Percentiles rank a stretch among this genome's conserved stretches.
phyloP scores from a whole-genome alignment of 1,140 invertebrate genomes.

The Drosophila takahashii region DNA sequence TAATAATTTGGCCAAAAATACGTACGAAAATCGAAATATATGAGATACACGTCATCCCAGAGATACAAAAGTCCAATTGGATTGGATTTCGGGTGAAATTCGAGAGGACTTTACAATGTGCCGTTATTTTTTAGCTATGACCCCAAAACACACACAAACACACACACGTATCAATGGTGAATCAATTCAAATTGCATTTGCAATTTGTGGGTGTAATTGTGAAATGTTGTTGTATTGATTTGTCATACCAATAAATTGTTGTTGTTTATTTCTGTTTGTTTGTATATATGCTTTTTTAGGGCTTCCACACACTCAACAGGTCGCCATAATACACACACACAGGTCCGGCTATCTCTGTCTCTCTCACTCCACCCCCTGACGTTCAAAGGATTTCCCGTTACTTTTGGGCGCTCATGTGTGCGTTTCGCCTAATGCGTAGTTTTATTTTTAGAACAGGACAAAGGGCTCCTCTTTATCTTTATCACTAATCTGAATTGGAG shows the following conservation, averaged over 20 bases:
- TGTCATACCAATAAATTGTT: slow-evolving; percentile 17
- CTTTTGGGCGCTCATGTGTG: background rate
- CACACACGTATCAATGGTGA: background rate
- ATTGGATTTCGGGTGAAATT: background rate
- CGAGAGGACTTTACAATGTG: background rate
- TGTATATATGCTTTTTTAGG: slow-evolving; percentile 28
- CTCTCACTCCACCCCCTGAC: slow-evolving; percentile 15
- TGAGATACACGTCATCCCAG: slow-evolving; percentile 1
- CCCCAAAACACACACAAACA: background rate
- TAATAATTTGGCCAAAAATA: background rate
- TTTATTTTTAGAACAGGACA: slow-evolving; percentile 44
- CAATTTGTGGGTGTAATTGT: slow-evolving; percentile 46
- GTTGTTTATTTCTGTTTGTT: background rate
- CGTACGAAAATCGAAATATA: background rate
- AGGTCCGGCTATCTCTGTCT: slow-evolving; percentile 5
- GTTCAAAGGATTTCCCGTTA: background rate
- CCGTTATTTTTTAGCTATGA: background rate
- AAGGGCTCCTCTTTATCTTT: slow-evolving; percentile 4
- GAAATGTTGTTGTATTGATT: slow-evolving; percentile 50
- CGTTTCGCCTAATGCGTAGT: slow-evolving; percentile 40
- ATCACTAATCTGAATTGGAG: slow-evolving; percentile 4
- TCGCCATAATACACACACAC: slow-evolving; percentile 14
- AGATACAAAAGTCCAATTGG: background rate
- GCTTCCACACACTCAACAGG: slow-evolving; percentile 33
- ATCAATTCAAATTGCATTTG: slow-evolving; percentile 1